These are phyloP conservation scores for Saccostrea glomerata DNA, from an alignment of 1,140 invertebrate genomes.

Conservation along the genomic window DNA sequence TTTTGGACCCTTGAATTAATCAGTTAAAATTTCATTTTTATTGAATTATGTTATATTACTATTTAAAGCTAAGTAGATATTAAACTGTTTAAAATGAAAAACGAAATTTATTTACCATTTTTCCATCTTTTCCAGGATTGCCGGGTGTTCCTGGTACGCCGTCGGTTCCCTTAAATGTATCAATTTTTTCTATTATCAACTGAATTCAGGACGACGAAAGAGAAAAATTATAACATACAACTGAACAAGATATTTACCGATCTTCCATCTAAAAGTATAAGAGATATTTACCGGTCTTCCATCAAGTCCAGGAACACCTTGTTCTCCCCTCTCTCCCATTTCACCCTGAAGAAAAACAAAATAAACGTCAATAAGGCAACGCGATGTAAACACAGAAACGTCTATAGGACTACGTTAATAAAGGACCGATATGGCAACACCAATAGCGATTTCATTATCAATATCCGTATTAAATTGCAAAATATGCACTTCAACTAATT, in stretches of 20 bases:
- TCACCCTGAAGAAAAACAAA: background rate
- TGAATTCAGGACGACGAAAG: background rate
- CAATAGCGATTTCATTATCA: no score
- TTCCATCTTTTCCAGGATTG: background rate
- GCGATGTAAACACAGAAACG: no score
- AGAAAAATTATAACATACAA: background rate
- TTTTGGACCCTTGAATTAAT: conserved; percentile 20
- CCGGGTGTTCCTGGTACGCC: background rate
- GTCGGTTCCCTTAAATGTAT: background rate
- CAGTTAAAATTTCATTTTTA: no score
- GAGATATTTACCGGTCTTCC: background rate
- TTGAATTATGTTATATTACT: no score
- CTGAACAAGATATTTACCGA: no score
- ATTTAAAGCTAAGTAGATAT: no score
- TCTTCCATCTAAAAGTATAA: background rate
- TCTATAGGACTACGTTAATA: no score
- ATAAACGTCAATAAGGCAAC: no score
- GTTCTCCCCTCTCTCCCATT: background rate
- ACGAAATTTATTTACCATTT: background rate
- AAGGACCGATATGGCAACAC: no score
- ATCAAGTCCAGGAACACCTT: background rate
- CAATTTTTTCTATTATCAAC: background rate
- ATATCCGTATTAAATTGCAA: no score
- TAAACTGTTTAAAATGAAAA: background rate
- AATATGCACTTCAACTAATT: no score